phyloP scores from a whole-genome alignment of 2,888 invertebrate species.

The Tiliacea aurago region DNA sequence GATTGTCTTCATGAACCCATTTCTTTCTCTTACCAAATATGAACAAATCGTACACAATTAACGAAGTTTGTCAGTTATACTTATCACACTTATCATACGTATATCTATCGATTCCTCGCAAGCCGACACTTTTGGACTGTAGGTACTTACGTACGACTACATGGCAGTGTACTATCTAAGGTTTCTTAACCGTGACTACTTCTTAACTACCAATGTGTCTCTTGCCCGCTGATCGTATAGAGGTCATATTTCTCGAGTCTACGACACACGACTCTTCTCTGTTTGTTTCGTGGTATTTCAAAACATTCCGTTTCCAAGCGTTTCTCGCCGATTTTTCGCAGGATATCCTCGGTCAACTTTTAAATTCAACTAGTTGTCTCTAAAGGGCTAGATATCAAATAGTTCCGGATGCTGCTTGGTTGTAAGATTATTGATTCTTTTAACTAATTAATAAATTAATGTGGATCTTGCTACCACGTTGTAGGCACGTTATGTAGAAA shows the following conservation, averaged over 20 bases:
- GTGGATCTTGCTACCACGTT: not conserved
- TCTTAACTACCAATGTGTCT: not conserved
- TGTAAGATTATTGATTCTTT: conserved; percentile 3
- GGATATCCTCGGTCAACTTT: not conserved
- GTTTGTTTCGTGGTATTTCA: not conserved
- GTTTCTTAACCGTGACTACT: conserved; percentile 11
- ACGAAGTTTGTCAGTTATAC: not conserved
- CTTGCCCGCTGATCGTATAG: not conserved
- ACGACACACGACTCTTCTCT: not conserved
- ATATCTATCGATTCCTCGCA: not conserved
- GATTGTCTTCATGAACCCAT: not conserved
- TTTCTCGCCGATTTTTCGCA: not conserved
- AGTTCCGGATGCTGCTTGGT: not conserved
- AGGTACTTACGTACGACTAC: not conserved
- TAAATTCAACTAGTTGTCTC: not conserved
- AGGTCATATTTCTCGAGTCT: conserved; percentile 8
- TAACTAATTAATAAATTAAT: not conserved
- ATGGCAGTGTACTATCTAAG: conserved; percentile 4
- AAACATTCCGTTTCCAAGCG: not conserved
- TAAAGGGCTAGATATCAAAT: not conserved
- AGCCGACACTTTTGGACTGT: not conserved
- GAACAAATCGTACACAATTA: not conserved
- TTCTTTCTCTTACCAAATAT: not conserved
- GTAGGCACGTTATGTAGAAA: not conserved
- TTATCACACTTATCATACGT: not conserved